Evolutionary conservation across 1,140 invertebrate genomes (phyloP).

Genomic region (Drosophila aff.): DNA sequence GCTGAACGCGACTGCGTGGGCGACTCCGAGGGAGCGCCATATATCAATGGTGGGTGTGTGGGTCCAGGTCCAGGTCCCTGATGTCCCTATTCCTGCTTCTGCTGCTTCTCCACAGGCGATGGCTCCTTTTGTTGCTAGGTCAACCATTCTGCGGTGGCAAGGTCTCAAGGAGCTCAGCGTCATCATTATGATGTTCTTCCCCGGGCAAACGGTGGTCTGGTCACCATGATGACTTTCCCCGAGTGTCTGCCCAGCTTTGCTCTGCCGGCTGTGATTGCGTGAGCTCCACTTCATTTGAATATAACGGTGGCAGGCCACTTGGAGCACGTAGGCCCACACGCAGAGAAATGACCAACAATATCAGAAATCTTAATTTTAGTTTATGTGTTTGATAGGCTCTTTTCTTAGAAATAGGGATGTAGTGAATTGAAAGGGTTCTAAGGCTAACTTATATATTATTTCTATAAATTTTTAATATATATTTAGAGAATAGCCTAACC

Average conservation of each 20-base stretch:
- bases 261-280: constrained; percentile 30
- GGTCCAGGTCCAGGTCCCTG: background rate
- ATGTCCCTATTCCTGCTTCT: constrained; percentile 7
- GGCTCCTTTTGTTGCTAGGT: constrained; percentile 42
- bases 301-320: constrained; percentile 48
- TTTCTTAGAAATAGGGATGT: no score
- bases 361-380: background rate
- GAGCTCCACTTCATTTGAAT: constrained; percentile 52
- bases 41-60: constrained; percentile 17
- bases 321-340: constrained; percentile 46
- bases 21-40: constrained; percentile 34
- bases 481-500: background rate
- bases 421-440: background rate
- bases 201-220: constrained; percentile 20
- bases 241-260: constrained; percentile 17
- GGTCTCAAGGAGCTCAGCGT: constrained; percentile 7
- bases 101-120: constrained; percentile 18
- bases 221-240: constrained; percentile 38
- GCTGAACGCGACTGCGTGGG: constrained; percentile 62
- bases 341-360: constrained; percentile 5
- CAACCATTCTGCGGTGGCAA: constrained; percentile 33
- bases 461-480: background rate
- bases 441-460: background rate
- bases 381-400: background rate
- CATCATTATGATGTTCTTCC: constrained; percentile 19